Conservation (phyloP, 2,888 invertebrate genomes). For the Eupithecia inturbata region DNA sequence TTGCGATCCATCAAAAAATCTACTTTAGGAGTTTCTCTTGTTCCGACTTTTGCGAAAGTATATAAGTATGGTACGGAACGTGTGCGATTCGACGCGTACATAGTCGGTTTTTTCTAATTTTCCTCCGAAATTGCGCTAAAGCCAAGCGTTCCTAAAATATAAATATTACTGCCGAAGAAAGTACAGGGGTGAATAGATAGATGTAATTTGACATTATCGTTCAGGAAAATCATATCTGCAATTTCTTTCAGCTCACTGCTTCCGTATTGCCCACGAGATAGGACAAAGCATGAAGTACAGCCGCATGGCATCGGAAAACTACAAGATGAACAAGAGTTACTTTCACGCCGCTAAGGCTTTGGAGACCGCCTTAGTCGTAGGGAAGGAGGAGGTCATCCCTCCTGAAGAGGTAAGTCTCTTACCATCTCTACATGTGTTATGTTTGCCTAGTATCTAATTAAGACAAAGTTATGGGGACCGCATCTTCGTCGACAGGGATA, state of each 20-base stretch:
- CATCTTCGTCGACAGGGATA: too few species aligned
- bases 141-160: not conserved
- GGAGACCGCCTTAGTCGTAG: constrained; percentile 92
- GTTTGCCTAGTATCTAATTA: not conserved
- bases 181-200: constrained; percentile 30
- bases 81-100: not conserved
- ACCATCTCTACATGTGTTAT: not conserved
- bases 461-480: too few species aligned
- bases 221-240: not conserved
- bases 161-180: not conserved
- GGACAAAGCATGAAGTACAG: constrained; percentile 92
- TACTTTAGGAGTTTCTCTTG: too few species aligned
- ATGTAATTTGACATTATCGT: not conserved
- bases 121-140: not conserved
- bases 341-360: constrained; percentile 97
- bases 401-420: constrained; percentile 63
- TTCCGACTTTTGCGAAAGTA: too few species aligned
- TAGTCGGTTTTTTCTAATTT: not conserved
- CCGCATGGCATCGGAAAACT: constrained; percentile 93
- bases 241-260: constrained; percentile 90
- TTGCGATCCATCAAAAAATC: too few species aligned
- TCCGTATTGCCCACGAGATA: constrained; percentile 92
- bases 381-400: constrained; percentile 80
- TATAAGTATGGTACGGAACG: too few species aligned
- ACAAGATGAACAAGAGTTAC: constrained; percentile 92